Base-by-base conservation (phyloP, 2,888 invertebrate species). In the Chrysolina americana region DNA sequence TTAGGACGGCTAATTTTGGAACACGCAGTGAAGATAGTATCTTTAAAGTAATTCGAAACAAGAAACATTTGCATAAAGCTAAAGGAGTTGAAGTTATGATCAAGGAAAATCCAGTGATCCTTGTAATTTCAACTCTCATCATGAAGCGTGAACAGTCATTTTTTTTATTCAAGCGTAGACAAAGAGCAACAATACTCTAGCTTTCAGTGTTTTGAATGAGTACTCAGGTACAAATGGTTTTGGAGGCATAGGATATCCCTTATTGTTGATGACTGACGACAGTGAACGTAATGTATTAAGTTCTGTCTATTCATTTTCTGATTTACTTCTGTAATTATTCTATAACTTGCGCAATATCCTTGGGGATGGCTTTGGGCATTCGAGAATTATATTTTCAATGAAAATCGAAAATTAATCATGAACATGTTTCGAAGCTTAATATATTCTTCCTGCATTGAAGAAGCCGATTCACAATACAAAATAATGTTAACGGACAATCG, bases 181-280 rank as follows among this genome's bases (percentile, higher is more conserved):
- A 15, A 59, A 69, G 41, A 41, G 44, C 28, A 69, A 69, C 56
- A 59, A 59, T 41, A 36, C 69, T 21, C 41, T 59, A 56, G 23
- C 41, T n/a, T 69, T 69, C 19, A 41, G 19, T n/a, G 28, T 56
- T 23, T 56, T 69, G n/a, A 69, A 69, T 2, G 69, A 69, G 50
- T 9, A 50, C 41, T 19, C 59, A 19, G 56, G 56, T 56, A 13
- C 44, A 1, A 19, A 69, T 23, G 59, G 59, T 48, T 69, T 69
- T 69, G 69, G 69, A 28, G 69, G 59, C 19, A 0, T 41, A 17
- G 69, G 69, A 56, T 69, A 56, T 41, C 59, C 59, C 21, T 19
- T 56, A 15, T 15, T 56, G 21, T 69, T 69, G 4, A 69, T 65
- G 65, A 65, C 41, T 65, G 65, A 65, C 41, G 65, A 65, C 17